Evolutionary conservation across 2,888 invertebrate genomes (phyloP), one percentile per base, ranked within the genome.

Genomic region (Lycia hirtaria): DNA sequence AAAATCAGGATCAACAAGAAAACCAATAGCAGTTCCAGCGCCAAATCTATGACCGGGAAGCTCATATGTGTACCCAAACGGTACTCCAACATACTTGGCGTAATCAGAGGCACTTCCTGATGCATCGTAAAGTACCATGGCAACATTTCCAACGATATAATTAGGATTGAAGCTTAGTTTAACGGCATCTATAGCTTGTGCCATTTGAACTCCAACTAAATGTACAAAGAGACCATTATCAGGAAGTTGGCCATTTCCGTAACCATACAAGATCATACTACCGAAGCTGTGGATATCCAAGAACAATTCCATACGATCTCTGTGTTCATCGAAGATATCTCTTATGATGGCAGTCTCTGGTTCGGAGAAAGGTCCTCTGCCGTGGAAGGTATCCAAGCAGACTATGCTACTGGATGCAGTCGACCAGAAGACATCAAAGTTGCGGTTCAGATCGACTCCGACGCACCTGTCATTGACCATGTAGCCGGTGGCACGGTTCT

Each of bases 261-360:
- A 82, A 0, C 84, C 83, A 41, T 76, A 85, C 0, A 84, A 63
- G 22, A 95, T 75, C 75, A 93, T 93, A 65, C 93, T 91, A 40
- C 96, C 96, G 72, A 93, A 96, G 12, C 96, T 94, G 79, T 97
- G 97, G 41, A 96, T 85, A 7, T 95, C 94, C 6, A 96, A 69
- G 76, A 95, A 97, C 38, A 95, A 86, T 64, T 94, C 92, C 10
- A 94, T 83, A 6, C 89, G 78, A n/a, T 79, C 72, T 1, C 83
- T 80, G 20, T 93, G 77, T 1, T 87, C 72, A 14, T 87, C 67
- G 52, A 96, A 80, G 62, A 94, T 92, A 64, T 94, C 88, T 1
- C 93, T 83, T 10, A 96, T 80, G 63, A 93, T 81, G 14, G 69
- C 67, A 0, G 93, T 93, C 81, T 96, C 96, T 0, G 93, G 91